These are phyloP conservation scores for Steinernema khuongi DNA, from an alignment of 1,140 invertebrate genomes.

Conservation along the genomic window DNA sequence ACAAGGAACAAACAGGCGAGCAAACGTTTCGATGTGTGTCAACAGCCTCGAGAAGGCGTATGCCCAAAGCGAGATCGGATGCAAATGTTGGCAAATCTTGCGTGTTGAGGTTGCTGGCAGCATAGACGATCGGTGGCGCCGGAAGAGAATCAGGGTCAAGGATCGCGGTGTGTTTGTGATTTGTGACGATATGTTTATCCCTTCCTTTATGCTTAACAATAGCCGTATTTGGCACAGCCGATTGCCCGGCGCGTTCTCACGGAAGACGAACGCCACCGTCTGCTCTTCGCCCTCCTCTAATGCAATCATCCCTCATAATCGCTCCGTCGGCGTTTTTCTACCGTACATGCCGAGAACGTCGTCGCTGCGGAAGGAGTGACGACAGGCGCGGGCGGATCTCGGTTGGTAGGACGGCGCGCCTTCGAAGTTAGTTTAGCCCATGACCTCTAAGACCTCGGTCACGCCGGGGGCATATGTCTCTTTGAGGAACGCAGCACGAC, in stretches of 20 bases:
- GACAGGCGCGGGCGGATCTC: neutral
- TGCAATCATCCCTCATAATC: constrained; percentile 11
- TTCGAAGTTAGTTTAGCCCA: constrained; percentile 14
- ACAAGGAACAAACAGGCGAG: constrained; percentile 7
- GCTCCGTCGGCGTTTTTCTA: neutral
- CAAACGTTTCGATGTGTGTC: constrained; percentile 14
- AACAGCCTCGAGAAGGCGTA: constrained; percentile 4
- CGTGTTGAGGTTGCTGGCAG: neutral
- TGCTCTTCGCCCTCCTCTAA: neutral
- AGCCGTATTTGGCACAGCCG: constrained; percentile 8
- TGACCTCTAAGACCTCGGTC: constrained; percentile 16
- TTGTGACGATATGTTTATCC: constrained; percentile 17
- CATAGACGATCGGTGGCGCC: neutral
- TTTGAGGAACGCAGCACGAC: constrained; percentile 14
- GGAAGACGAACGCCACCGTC: neutral
- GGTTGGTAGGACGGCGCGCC: neutral
- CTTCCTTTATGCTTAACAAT: constrained; percentile 6
- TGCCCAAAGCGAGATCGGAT: neutral
- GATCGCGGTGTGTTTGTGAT: constrained; percentile 13
- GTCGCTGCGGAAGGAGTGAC: constrained; percentile 8
- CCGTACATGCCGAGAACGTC: constrained; percentile 1
- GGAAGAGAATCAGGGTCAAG: constrained; percentile 13
- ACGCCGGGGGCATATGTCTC: constrained; percentile 11
- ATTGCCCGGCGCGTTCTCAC: constrained; percentile 3
- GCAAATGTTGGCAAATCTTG: neutral